A percentile compares a stretch with the other conserved stretches of the same genome.
These are phyloP conservation scores for Bruchidius siliquastri DNA, from an alignment of 2,888 invertebrate species.

Conservation along the genomic window DNA sequence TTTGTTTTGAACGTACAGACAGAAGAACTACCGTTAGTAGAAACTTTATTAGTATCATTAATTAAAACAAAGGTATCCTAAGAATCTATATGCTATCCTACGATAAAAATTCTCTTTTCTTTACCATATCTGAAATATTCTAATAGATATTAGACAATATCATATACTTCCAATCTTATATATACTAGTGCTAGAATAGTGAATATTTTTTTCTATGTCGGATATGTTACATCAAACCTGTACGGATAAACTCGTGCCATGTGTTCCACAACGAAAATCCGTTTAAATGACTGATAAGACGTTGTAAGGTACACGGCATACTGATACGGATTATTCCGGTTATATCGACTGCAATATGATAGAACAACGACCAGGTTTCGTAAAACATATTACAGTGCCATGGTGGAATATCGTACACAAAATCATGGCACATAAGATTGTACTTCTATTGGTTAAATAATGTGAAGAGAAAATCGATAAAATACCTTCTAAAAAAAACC, in stretches of 20 bases:
- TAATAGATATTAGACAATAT: not conserved
- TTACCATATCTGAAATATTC: not conserved
- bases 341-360: too few relatives aligned
- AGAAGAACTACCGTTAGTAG: conserved; percentile 8
- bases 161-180: not conserved
- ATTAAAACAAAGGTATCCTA: not conserved
- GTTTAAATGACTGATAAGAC: too few relatives aligned
- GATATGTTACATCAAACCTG: not conserved
- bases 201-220: not conserved
- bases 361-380: too few relatives aligned
- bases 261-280: not conserved
- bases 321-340: too few relatives aligned
- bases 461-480: too few relatives aligned
- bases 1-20: not conserved
- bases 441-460: too few relatives aligned
- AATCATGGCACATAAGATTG: too few relatives aligned
- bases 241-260: not conserved
- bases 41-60: conserved; percentile 1
- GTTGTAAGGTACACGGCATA: too few relatives aligned
- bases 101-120: not conserved
- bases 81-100: not conserved
- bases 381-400: too few relatives aligned
- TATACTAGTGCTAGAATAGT: not conserved
- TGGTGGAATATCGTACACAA: too few relatives aligned
- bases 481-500: too few relatives aligned